phyloP scores from a whole-genome alignment of 2,888 invertebrate genomes.

The Allacma fusca region DNA sequence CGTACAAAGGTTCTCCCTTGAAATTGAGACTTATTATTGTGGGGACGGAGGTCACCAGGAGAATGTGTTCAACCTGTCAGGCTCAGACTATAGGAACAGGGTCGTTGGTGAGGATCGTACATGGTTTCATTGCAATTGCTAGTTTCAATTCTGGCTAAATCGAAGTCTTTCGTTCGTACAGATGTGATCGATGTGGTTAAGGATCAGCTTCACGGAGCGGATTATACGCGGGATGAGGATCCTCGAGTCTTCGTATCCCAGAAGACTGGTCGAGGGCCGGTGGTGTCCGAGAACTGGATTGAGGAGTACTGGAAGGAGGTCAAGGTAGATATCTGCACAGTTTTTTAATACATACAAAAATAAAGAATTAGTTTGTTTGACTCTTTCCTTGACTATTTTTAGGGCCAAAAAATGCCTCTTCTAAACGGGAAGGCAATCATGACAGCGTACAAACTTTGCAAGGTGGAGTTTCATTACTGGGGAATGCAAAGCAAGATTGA shows the following conservation, averaged over 20 bases:
- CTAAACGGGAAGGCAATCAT: slow-evolving; percentile 90
- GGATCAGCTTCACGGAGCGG: slow-evolving; percentile 90
- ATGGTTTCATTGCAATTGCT: too few relatives aligned
- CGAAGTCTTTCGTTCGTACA: slow-evolving; percentile 61
- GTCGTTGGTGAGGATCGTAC: slow-evolving; percentile 74
- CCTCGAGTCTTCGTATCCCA: slow-evolving; percentile 87
- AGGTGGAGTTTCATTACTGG: slow-evolving; percentile 99
- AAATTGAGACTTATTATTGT: slow-evolving; percentile 98
- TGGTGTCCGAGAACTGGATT: slow-evolving; percentile 89
- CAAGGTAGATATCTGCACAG: too few relatives aligned
- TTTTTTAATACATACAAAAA: too few relatives aligned
- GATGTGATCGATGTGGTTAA: slow-evolving; percentile 96
- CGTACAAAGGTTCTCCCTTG: slow-evolving; percentile 96
- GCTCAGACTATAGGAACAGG: slow-evolving; percentile 88
- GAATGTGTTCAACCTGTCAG: slow-evolving; percentile 91
- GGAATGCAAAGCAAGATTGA: slow-evolving; percentile 99
- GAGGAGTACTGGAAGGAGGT: slow-evolving; percentile 87
- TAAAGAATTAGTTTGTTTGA: too few relatives aligned
- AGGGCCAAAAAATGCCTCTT: slow-evolving; percentile 80
- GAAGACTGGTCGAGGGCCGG: slow-evolving; percentile 91
- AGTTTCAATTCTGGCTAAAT: too few relatives aligned
- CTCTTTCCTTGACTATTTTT: too few relatives aligned
- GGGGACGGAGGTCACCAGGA: slow-evolving; percentile 94
- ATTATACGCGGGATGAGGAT: slow-evolving; percentile 94
- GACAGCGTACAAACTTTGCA: slow-evolving; percentile 99